Evolutionary conservation across 1,140 invertebrate species (phyloP), one percentile per base, ranked within the genome.

Genomic region (Vanessa tameamea): DNA sequence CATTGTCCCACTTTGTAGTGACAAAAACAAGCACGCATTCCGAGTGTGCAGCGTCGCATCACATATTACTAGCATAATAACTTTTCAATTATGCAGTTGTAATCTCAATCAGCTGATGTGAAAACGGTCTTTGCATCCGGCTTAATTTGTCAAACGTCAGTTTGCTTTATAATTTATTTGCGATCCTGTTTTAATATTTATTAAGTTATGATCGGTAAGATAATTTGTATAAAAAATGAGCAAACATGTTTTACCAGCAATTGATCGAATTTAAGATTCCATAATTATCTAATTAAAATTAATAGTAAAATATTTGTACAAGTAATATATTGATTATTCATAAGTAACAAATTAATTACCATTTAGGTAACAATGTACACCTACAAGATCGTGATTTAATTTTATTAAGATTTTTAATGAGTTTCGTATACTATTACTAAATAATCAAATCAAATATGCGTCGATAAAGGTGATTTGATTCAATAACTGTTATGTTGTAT

Each of bases 11-110:
- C 73, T 76, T 79, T 51, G 47, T 37, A 75, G 53, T 72, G 50
- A 78, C 76, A 78, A 80, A 76, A 79, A 78, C 69, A 53, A 43
- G 72, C 69, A 59, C 72, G 78, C 80, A 79, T 82, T 79, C 80
- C 78, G 64, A 12, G 64, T 69, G 73, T 63, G 65, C 76, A 79
- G 59, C 65, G 63, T 68, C 69, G 66, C 66, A 50, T 74, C 65
- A 66, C 61, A 72, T 73, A 23, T 47, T 68, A 74, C 63, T 70
- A 67, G 31, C 68, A 26, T 77, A 69, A 77, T 71, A 75, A 64
- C 72, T 64, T 72, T 75, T 72, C 72, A 72, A 75, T 75, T 61
- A 72, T 66, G 50, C 71, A 57, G 64, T 67, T 64, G 63, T 51
- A 68, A 72, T 74, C 72, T 72, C 37, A 69, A 78, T 78, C 72